These are phyloP conservation scores for Apostichopus japonicus DNA, from an alignment of 35 echinoderm and acorn worm genomes.

Conservation along the genomic window DNA sequence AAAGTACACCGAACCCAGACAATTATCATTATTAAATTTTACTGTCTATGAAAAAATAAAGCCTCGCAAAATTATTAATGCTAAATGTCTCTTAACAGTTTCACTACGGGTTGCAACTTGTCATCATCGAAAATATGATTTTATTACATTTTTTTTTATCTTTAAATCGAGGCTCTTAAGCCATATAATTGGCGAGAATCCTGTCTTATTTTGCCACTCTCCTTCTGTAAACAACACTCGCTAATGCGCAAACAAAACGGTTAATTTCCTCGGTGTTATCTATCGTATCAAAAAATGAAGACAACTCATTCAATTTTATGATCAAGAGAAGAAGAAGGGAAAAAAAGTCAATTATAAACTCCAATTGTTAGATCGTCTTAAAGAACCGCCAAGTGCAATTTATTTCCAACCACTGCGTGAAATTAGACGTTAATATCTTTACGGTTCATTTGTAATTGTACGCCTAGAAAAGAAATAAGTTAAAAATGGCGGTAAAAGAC, in stretches of 20 bases:
- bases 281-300: conserved; percentile 43
- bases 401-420: conserved; percentile 55
- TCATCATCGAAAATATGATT: conserved; percentile 35
- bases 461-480: conserved; percentile 7
- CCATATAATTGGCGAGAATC: conserved; percentile 23
- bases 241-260: conserved; percentile 49
- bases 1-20: conserved; percentile 3
- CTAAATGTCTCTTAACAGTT: not conserved
- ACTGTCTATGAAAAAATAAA: not conserved
- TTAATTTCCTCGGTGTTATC: conserved; percentile 25
- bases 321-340: not conserved
- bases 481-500: conserved; percentile 51
- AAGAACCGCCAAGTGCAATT: conserved; percentile 42
- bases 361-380: conserved; percentile 45
- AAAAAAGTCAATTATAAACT: conserved; percentile 51
- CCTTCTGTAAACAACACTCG: conserved; percentile 48
- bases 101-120: conserved; percentile 25
- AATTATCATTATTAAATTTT: conserved; percentile 1
- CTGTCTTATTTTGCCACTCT: conserved; percentile 27
- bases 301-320: conserved; percentile 45
- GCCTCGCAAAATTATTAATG: not conserved
- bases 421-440: conserved; percentile 56
- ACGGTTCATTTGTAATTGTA: conserved; percentile 39
- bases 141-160: not conserved
- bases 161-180: conserved; percentile 45